Conservation (phyloP, 2,888 invertebrate genomes). For the Hemistola chrysoprasaria region DNA sequence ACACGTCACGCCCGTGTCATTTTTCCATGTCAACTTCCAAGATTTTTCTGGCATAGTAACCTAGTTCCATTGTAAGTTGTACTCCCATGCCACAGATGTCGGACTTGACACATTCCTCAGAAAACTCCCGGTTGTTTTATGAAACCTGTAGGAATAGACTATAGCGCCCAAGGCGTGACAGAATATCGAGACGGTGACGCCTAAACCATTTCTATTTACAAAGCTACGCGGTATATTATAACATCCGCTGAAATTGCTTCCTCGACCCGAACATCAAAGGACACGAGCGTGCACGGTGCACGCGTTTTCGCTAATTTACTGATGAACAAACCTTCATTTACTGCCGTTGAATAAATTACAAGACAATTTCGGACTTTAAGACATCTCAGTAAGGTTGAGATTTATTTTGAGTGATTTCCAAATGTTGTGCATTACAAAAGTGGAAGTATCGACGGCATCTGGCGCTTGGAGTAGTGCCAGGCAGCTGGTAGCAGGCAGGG, state of each 20-base stretch:
- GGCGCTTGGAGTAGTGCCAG: conserved; percentile 69
- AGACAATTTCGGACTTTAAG: not conserved
- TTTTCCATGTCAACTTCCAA: conserved; percentile 13
- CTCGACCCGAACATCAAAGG: conserved; percentile 48
- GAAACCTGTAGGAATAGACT: conserved; percentile 6
- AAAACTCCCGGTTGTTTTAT: conserved; percentile 7
- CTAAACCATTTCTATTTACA: conserved; percentile 34
- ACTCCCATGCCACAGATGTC: conserved; percentile 1
- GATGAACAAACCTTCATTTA: conserved; percentile 33
- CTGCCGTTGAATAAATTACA: conserved; percentile 18
- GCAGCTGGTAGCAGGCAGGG: too few species aligned
- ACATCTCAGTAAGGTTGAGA: conserved; percentile 13
- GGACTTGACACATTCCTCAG: conserved; percentile 9
- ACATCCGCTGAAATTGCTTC: conserved; percentile 43
- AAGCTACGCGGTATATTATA: conserved; percentile 36
- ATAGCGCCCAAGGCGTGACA: conserved; percentile 11
- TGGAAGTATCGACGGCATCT: conserved; percentile 48
- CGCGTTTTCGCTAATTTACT: conserved; percentile 46
- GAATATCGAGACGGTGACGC: conserved; percentile 18
- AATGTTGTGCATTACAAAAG: conserved; percentile 35
- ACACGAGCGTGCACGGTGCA: conserved; percentile 30
- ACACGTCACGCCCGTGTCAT: conserved; percentile 14
- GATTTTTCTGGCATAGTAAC: conserved; percentile 18
- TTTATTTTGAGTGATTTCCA: conserved; percentile 19
- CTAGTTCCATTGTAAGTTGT: conserved; percentile 3